Percentiles rank a stretch among this genome's conserved stretches.
Conservation (phyloP, 2,113 vertebrate species). For the Eptesicus fuscus region DNA sequence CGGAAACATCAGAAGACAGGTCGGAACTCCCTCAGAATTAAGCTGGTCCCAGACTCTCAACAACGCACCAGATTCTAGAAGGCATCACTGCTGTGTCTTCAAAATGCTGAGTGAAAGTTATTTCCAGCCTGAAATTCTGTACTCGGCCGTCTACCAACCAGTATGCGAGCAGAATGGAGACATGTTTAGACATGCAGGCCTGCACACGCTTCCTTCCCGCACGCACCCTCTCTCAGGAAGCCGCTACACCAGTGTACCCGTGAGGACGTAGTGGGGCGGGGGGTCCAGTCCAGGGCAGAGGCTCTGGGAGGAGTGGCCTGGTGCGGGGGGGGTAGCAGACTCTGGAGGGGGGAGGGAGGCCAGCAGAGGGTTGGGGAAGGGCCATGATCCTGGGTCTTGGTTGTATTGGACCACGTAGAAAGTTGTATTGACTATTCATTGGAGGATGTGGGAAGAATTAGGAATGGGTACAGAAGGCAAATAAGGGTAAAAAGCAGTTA, state of each 20-base stretch:
- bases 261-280: not conserved
- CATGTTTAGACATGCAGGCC: not conserved
- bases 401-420: not conserved
- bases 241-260: not conserved
- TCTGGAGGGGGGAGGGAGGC: too few species aligned
- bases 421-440: not conserved
- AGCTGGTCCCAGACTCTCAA: not conserved
- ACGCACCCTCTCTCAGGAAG: not conserved
- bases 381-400: rapidly evolving
- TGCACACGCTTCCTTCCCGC: not conserved
- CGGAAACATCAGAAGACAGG: not conserved
- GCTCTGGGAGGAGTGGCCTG: not conserved
- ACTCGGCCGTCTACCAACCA: rapidly evolving
- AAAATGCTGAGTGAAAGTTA: not conserved
- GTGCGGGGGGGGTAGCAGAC: rapidly evolving
- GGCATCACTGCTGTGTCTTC: not conserved
- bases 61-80: not conserved
- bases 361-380: too few species aligned
- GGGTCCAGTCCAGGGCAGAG: not conserved
- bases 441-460: not conserved
- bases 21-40: not conserved
- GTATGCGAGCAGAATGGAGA: not conserved
- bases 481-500: not conserved
- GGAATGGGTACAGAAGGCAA: not conserved
- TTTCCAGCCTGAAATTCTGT: not conserved